Conservation (phyloP, 1,140 invertebrate genomes). For the Drosophila bocqueti region DNA sequence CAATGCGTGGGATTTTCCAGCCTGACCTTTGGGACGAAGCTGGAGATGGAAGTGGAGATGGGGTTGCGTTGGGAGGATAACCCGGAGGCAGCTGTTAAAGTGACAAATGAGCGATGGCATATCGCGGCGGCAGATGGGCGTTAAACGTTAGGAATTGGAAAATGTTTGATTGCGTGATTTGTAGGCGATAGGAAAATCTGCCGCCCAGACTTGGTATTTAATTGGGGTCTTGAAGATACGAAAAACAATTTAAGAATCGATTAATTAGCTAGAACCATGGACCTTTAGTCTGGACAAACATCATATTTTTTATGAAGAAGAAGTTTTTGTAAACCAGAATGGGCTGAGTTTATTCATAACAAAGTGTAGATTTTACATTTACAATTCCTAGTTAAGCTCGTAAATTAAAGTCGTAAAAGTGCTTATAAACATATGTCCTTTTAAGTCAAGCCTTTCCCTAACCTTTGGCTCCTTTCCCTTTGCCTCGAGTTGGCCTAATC, state of each 20-base stretch:
- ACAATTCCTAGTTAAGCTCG: too few species aligned
- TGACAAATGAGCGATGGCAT: conserved; percentile 75
- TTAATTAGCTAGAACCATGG: not conserved
- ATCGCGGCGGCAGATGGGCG: conserved; percentile 53
- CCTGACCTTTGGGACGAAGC: conserved; percentile 59
- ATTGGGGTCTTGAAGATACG: not conserved
- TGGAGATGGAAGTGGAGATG: conserved; percentile 5
- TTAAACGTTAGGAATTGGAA: conserved; percentile 34
- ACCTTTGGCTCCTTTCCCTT: conserved; percentile 3
- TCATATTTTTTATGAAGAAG: not conserved
- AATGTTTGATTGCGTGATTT: conserved; percentile 18
- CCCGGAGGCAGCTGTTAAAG: conserved; percentile 50
- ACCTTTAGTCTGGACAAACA: not conserved
- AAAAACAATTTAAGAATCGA: not conserved
- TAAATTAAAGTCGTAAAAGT: not conserved
- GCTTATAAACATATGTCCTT: conserved; percentile 18
- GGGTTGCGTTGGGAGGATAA: conserved; percentile 10
- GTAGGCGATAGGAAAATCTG: not conserved
- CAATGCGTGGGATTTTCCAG: conserved; percentile 65
- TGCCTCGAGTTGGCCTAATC: conserved; percentile 21
- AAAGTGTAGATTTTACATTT: too few species aligned
- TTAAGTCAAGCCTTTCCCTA: conserved; percentile 15
- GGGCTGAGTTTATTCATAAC: too few species aligned
- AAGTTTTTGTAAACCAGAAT: too few species aligned
- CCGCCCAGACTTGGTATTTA: not conserved